Percentiles rank a stretch among this genome's conserved stretches.
phyloP scores from a whole-genome alignment of 2,888 invertebrate species.

The Erebia epiphron region DNA sequence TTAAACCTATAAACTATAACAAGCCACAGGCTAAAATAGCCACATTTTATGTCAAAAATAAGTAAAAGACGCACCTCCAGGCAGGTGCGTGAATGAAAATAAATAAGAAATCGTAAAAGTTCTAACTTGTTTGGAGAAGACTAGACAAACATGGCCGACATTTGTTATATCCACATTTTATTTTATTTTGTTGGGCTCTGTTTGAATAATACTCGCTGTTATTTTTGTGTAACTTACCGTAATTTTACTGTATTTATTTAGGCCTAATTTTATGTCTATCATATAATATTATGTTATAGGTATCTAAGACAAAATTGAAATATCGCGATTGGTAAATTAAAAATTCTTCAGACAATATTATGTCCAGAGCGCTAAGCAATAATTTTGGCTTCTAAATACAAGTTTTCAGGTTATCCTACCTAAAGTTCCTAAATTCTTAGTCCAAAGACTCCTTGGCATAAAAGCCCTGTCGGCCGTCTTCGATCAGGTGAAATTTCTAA shows the following conservation, averaged over 20 bases:
- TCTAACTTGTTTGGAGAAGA: constrained; percentile 18
- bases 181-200: background rate
- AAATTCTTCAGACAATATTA: too few species aligned
- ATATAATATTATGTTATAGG: too few species aligned
- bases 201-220: background rate
- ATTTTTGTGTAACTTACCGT: background rate
- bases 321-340: too few species aligned
- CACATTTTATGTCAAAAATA: constrained; percentile 15
- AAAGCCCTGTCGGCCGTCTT: too few species aligned
- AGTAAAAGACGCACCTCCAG: constrained; percentile 4
- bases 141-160: constrained; percentile 23
- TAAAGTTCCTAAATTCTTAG: too few species aligned
- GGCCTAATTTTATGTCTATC: background rate
- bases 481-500: too few species aligned
- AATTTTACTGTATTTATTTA: background rate
- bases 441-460: too few species aligned
- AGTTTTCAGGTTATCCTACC: too few species aligned
- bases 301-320: too few species aligned
- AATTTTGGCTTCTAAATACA: too few species aligned
- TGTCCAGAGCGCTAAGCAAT: too few species aligned
- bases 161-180: constrained; percentile 1
- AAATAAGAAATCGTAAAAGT: constrained; percentile 26
- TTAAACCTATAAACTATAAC: constrained; percentile 10
- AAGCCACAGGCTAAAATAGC: background rate
- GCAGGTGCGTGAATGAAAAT: constrained; percentile 24